Conservation (phyloP, 2,113 vertebrate genomes). For the Tylochromis polylepis region DNA sequence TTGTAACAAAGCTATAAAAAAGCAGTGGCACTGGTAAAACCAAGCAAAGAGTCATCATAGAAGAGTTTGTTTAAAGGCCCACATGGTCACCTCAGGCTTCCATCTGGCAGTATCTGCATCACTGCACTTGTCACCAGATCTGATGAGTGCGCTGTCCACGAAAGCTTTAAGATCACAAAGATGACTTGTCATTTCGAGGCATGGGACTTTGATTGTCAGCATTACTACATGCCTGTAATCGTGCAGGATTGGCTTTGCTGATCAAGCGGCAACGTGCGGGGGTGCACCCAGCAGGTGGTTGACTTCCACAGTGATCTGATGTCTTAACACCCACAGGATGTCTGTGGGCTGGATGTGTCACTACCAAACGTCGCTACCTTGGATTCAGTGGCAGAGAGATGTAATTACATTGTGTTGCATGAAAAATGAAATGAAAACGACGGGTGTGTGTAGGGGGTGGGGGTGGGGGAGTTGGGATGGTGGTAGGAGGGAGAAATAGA, state of each 20-base stretch:
- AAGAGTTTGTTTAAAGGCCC: neutral
- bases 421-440: conserved; percentile 26
- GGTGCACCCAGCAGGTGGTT: conserved; percentile 48
- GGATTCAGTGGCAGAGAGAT: conserved; percentile 7
- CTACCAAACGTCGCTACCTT: conserved; percentile 21
- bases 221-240: conserved; percentile 1
- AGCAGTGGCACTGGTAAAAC: neutral
- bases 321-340: conserved; percentile 45
- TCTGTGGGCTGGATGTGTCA: conserved; percentile 20
- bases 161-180: conserved; percentile 16
- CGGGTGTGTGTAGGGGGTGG: neutral
- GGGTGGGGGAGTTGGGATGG: neutral
- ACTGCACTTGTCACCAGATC: conserved; percentile 4
- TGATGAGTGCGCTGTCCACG: conserved; percentile 3
- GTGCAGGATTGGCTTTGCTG: conserved; percentile 11
- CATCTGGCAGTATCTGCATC: conserved; percentile 35
- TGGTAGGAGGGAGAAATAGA: neutral
- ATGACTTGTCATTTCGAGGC: neutral
- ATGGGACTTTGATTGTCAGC: conserved; percentile 29
- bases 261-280: conserved; percentile 21
- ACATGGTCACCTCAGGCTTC: conserved; percentile 9
- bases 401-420: conserved; percentile 62
- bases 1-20: neutral
- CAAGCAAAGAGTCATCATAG: neutral
- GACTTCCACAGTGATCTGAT: conserved; percentile 45